These are phyloP conservation scores for Colistium nudipinnis DNA, from an alignment of 2,113 vertebrate species.

Conservation along the genomic window DNA sequence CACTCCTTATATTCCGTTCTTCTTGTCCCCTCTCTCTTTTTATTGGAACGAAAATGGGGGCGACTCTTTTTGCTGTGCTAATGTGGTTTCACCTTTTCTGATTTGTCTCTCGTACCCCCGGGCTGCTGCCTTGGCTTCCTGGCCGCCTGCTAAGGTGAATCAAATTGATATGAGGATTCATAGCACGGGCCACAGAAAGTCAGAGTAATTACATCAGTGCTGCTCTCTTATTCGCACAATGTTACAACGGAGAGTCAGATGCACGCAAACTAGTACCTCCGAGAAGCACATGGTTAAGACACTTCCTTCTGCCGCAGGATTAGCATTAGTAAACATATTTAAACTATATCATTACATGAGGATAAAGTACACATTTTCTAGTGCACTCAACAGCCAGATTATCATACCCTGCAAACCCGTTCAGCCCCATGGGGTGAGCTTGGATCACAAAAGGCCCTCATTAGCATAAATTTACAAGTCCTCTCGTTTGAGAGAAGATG, in stretches of 20 bases:
- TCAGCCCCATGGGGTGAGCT: constrained; percentile 84
- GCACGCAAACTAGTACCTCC: constrained; percentile 63
- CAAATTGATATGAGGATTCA: constrained; percentile 70
- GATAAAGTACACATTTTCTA: constrained; percentile 91
- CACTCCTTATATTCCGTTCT: constrained; percentile 19
- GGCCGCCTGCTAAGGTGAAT: constrained; percentile 67
- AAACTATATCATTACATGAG: constrained; percentile 92
- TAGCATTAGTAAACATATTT: constrained; percentile 88
- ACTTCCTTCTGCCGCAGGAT: constrained; percentile 81
- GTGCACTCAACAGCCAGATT: constrained; percentile 89
- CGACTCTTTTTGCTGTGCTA: constrained; percentile 28
- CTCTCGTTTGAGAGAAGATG: constrained; percentile 83
- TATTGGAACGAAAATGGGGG: constrained; percentile 31
- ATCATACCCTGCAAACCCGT: constrained; percentile 76
- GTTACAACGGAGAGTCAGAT: constrained; percentile 56
- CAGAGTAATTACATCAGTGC: constrained; percentile 76
- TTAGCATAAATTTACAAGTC: constrained; percentile 97
- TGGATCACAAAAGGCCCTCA: constrained; percentile 87
- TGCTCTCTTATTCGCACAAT: constrained; percentile 61
- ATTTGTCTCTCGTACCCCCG: constrained; percentile 38
- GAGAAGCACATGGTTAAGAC: constrained; percentile 65
- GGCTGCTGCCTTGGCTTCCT: constrained; percentile 56
- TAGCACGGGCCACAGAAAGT: constrained; percentile 69
- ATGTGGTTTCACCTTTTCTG: constrained; percentile 41
- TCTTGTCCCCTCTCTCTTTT: constrained; percentile 27